A percentile compares a stretch with the other conserved stretches of the same genome.
Evolutionary conservation across 1,140 invertebrate genomes (phyloP).

Genomic region (Hermetia illucens): DNA sequence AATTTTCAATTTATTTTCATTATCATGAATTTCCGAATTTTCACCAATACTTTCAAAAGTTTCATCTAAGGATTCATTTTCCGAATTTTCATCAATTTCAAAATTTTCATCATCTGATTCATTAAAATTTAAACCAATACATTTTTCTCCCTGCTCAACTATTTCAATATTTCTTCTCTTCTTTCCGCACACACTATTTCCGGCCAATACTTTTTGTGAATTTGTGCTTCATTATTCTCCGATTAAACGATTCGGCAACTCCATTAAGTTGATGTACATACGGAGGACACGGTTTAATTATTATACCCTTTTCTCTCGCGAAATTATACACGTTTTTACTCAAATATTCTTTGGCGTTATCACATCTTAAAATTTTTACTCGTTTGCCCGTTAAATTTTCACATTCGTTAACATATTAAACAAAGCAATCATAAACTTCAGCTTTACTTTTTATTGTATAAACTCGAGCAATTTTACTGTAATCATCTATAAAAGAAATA

Average conservation of each 20-base stretch:
- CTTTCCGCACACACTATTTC: constrained; percentile 3
- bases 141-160: constrained; percentile 5
- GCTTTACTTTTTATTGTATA: constrained; percentile 16
- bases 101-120: constrained; percentile 6
- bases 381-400: constrained; percentile 4
- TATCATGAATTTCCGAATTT: too few species aligned
- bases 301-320: constrained; percentile 8
- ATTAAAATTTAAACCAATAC: constrained; percentile 2
- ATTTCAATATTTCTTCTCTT: constrained; percentile 8
- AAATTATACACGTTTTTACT: constrained; percentile 7
- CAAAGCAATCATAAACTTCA: constrained; percentile 11
- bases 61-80: constrained; percentile 11
- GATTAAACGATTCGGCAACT: constrained; percentile 27
- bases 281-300: constrained; percentile 9
- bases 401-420: constrained; percentile 3
- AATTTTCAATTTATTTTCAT: too few species aligned
- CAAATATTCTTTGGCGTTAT: constrained; percentile 14
- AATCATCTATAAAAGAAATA: constrained; percentile 23
- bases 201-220: constrained; percentile 21
- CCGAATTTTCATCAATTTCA: too few species aligned
- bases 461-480: constrained; percentile 10
- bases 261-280: constrained; percentile 32
- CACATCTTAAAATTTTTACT: constrained; percentile 11
- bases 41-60: too few species aligned
- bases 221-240: constrained; percentile 18